Base-by-base conservation (phyloP, 2,797 vertebrate genomes). In the Poeciliopsis presidionis region DNA sequence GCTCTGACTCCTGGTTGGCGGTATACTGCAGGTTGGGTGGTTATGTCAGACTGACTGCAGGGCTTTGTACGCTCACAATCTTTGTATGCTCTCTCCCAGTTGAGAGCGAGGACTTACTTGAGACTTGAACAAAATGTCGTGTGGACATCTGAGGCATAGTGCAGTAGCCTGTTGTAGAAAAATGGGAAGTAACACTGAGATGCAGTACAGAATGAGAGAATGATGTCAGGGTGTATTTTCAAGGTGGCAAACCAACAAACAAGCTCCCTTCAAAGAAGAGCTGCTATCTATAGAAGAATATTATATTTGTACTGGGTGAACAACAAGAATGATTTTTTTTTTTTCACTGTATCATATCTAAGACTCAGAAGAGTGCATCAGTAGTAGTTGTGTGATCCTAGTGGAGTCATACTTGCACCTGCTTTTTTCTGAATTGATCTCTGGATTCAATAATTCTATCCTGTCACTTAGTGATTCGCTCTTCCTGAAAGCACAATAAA, bases 381-480 rank as follows among this genome's bases (percentile, higher is more conserved):
- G 76, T 69, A 18, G 59, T 14, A 33, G 59, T 51, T 43, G 76
- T 74, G 14, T 65, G 63, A 59, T 84, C 85, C 92, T 80, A 89
- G 91, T 83, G n/a, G 53, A 55, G 8, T 55, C 9, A n/a, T 3
- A 51, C 53, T 81, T 83, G 30, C 47, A 70, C 81, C 80, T 82
- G 83, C 81, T 83, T 72, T 33, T 65, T 63, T 77, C 73, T 83
- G 86, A 45, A 82, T 30, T 72, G 75, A 81, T 67, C 77, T 72
- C 57, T 39, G 41, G n/a, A 55, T 74, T 75, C 71, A 79, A 30
- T 61, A 33, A 61, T 16, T 61, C 11, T 61, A 3, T 16, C 59
- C 28, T 16, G 14, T 61, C 30, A 55, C 6, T 14, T 59, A 30
- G n/a, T 5, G n/a, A 59, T 30, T 14, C 2, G 59, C 59, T 61